Evolutionary conservation across 2,797 vertebrate species (phyloP).

Genomic region (Trematomus bernacchii): DNA sequence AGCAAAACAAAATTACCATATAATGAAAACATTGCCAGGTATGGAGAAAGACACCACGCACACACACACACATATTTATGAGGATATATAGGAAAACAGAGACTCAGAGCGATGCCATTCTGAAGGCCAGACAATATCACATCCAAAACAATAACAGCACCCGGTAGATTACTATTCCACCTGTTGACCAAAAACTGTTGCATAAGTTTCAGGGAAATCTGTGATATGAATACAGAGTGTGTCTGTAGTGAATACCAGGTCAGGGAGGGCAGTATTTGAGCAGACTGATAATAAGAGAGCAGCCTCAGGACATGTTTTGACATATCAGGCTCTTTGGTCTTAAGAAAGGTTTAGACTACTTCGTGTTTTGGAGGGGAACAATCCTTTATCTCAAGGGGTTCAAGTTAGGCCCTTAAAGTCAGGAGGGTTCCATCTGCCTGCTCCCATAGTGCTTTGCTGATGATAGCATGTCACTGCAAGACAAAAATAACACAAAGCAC

Average conservation of each 20-base stretch:
- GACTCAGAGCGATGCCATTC: neutral
- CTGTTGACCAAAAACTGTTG: slow-evolving; percentile 38
- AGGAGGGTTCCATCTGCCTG: slow-evolving; percentile 59
- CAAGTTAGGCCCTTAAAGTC: slow-evolving; percentile 61
- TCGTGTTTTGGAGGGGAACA: slow-evolving; percentile 48
- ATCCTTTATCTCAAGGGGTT: slow-evolving; percentile 57
- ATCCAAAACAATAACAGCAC: slow-evolving; percentile 40
- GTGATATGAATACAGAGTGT: slow-evolving; percentile 43
- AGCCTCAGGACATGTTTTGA: slow-evolving; percentile 68
- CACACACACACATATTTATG: neutral
- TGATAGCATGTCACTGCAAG: slow-evolving; percentile 56
- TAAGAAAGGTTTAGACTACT: slow-evolving; percentile 68
- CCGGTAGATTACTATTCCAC: slow-evolving; percentile 11
- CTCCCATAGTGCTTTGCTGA: slow-evolving; percentile 64
- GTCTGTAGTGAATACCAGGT: slow-evolving; percentile 20
- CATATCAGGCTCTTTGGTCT: slow-evolving; percentile 67
- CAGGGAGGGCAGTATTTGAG: slow-evolving; percentile 33
- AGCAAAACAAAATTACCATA: slow-evolving; percentile 44
- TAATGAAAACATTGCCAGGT: slow-evolving; percentile 23
- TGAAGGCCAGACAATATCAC: slow-evolving; percentile 32
- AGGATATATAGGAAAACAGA: slow-evolving; percentile 8
- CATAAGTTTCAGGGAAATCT: slow-evolving; percentile 12
- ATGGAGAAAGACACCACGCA: slow-evolving; percentile 19
- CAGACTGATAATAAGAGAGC: slow-evolving; percentile 61
- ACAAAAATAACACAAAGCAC: neutral